Percentiles rank a stretch among this genome's conserved stretches.
phyloP scores from a whole-genome alignment of 2,113 vertebrate species.

The Struthidea cinerea region DNA sequence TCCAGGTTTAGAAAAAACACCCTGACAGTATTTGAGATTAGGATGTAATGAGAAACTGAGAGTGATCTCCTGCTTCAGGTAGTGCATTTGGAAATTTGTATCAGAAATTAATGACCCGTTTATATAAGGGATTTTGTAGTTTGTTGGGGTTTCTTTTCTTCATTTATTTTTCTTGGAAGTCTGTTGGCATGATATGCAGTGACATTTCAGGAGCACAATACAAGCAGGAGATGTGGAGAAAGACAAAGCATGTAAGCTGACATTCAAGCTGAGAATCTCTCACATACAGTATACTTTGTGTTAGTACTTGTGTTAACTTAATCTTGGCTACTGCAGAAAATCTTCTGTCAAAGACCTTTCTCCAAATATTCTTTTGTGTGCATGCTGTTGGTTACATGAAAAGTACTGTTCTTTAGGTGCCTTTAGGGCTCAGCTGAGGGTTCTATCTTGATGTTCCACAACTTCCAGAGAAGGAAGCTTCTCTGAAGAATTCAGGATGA shows the following conservation, averaged over 20 bases:
- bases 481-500: neutral
- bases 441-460: neutral
- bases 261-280: conserved; percentile 34
- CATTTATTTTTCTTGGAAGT: neutral
- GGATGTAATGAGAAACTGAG: conserved; percentile 27
- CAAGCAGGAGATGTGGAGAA: neutral
- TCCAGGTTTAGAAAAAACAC: neutral
- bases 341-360: neutral
- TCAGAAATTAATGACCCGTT: conserved; percentile 37
- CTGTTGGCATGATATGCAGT: neutral
- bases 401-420: neutral
- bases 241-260: conserved; percentile 30
- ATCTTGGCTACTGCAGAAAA: neutral
- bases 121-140: conserved; percentile 34
- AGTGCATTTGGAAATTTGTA: conserved; percentile 37
- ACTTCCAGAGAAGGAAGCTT: neutral
- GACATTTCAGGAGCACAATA: conserved; percentile 38
- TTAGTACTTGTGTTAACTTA: neutral
- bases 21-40: neutral
- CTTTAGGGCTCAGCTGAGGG: neutral
- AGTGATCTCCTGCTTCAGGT: conserved; percentile 24
- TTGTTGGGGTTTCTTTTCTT: neutral
- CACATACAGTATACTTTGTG: neutral
- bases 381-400: neutral
- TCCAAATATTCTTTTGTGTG: neutral